Percentiles rank a stretch among this genome's conserved stretches.
phyloP scores from a whole-genome alignment of 2,113 vertebrate species.

The Casuarius casuarius region DNA sequence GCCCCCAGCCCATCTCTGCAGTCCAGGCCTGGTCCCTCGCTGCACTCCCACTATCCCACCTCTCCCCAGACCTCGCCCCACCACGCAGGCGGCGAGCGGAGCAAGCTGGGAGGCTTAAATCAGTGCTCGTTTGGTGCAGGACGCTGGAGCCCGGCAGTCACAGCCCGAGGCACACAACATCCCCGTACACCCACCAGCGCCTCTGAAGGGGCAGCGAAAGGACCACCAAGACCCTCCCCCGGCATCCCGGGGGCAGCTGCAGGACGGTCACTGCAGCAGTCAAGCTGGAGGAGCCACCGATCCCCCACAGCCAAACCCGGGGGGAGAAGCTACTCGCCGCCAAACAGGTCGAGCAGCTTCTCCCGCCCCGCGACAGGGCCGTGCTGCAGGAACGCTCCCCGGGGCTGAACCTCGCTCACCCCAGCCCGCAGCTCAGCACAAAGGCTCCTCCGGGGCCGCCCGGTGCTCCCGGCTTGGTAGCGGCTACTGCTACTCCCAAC shows the following conservation, averaged over 20 bases:
- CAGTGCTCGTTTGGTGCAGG: rapidly evolving
- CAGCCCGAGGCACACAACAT: rapidly evolving
- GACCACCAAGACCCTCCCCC: not conserved
- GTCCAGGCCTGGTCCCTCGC: rapidly evolving
- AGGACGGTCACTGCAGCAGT: not conserved
- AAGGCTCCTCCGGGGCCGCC: rapidly evolving
- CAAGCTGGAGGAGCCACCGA: not conserved
- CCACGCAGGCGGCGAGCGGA: not conserved
- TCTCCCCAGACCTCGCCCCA: not conserved
- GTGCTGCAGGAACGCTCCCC: not conserved
- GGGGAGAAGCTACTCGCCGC: not conserved
- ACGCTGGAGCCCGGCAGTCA: not conserved
- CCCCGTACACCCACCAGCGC: rapidly evolving
- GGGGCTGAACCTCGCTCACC: not conserved
- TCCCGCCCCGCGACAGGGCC: not conserved
- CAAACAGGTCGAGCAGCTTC: constrained; percentile 37
- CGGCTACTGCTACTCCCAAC: not conserved
- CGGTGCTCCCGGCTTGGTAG: rapidly evolving
- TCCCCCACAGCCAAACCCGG: not conserved
- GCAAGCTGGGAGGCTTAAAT: not conserved
- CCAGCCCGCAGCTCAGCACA: not conserved
- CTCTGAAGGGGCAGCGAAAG: not conserved
- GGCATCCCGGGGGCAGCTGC: rapidly evolving
- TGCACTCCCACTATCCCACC: not conserved
- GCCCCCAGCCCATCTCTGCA: not conserved